Conservation (phyloP, 2,113 vertebrate genomes). For the Chrysochloris asiatica region DNA sequence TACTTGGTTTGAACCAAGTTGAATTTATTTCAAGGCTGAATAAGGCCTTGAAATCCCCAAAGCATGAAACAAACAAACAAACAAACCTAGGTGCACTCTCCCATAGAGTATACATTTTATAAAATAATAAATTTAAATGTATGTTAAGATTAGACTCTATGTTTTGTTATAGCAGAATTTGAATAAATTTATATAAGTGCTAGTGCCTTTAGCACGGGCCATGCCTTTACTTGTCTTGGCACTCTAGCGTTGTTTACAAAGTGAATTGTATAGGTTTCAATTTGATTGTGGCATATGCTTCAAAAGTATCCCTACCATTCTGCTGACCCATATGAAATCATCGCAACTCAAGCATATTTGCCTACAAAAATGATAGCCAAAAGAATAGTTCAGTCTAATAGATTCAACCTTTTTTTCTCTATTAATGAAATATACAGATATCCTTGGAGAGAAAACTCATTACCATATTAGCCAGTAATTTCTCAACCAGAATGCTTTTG, state of each 20-base stretch:
- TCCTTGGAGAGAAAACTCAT: neutral
- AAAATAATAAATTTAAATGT: neutral
- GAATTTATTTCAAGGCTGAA: neutral
- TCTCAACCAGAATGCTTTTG: neutral
- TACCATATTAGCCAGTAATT: neutral
- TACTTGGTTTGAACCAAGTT: neutral
- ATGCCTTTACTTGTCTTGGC: neutral
- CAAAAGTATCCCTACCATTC: neutral
- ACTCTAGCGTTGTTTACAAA: neutral
- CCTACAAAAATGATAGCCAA: neutral
- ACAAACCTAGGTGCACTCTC: neutral
- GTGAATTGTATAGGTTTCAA: neutral
- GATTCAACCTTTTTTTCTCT: neutral
- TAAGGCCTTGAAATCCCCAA: neutral
- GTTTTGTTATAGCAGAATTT: neutral
- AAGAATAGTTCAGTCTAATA: neutral
- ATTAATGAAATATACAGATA: neutral
- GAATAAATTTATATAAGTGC: neutral
- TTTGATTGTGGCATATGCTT: neutral
- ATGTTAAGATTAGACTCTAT: neutral
- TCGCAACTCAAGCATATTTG: neutral
- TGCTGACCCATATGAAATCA: neutral
- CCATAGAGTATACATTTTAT: neutral
- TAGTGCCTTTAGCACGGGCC: neutral
- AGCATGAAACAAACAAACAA: too few species aligned